phyloP scores from a whole-genome alignment of 2,113 vertebrate genomes.

The Tragelaphus strepsiceros region DNA sequence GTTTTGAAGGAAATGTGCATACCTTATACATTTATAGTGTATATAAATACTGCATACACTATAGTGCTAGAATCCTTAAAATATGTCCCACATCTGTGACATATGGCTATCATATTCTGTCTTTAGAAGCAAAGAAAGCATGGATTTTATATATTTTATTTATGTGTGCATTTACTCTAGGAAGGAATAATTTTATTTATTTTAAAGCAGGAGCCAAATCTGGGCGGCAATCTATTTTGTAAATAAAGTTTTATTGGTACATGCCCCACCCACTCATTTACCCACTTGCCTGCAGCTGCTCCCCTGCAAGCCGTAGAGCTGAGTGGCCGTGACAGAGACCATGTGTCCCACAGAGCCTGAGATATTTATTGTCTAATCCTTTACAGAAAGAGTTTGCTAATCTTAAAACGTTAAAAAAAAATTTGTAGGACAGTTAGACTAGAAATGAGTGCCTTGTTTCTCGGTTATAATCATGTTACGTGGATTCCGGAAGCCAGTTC shows the following conservation, averaged over 20 bases:
- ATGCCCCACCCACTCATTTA: not conserved
- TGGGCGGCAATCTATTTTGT: not conserved
- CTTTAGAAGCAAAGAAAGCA: not conserved
- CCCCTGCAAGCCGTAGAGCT: not conserved
- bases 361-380: not conserved
- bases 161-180: not conserved
- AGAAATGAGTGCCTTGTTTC: not conserved
- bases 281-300: not conserved
- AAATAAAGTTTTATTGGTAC: conserved; percentile 29
- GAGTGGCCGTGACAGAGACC: not conserved
- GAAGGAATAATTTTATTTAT: conserved; percentile 8
- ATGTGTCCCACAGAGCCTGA: not conserved
- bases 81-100: not conserved
- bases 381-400: not conserved
- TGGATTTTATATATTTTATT: not conserved
- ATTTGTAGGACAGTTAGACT: not conserved
- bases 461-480: not conserved
- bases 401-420: conserved; percentile 14
- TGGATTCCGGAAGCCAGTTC: not conserved
- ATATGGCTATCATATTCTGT: not conserved
- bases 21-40: conserved; percentile 5
- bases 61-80: conserved; percentile 35
- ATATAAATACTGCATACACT: conserved; percentile 9
- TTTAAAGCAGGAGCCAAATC: conserved; percentile 3
- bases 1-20: conserved; percentile 58